Base-by-base conservation (phyloP, 2,888 invertebrate species). In the Iphiclides podalirius region DNA sequence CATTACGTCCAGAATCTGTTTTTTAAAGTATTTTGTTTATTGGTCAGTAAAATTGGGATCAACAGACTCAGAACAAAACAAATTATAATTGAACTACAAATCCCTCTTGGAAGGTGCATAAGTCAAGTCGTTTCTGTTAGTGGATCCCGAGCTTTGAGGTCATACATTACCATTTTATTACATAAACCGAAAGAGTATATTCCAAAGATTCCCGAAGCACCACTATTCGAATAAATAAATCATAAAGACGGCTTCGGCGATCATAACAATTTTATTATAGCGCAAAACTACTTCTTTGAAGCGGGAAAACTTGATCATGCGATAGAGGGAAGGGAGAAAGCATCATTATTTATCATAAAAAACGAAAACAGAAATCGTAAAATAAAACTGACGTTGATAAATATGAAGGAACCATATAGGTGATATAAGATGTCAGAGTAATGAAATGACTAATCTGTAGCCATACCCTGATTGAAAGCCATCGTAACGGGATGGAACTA, bases 211-310 rank as follows among this genome's bases (percentile, higher is more conserved):
- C 64, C 44, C 54, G 58, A 74, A 75, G 73, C 73, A 70, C 71
- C 67, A 58, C 62, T 57, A 46, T 56, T 63, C 60, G 61, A 67
- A 77, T 81, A 83, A 80, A 83, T 80, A 84, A 80, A 82, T 79
- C 82, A 75, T 79, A 72, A 80, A 81, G 62, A 75, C 67, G 66
- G 64, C 56, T 67, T 57, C 59, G 56, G 62, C 62, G 73, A 78
- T 82, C 79, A 79, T 80, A 82, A 83, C 79, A 81, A 74, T 83
- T 83, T 85, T 83, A 80, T 69, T 74, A 75, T 74, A 66, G 60
- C 57, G 57, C n/a, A 60, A 64, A 67, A 60, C 63, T 67, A 75
- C 63, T 75, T 70, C 64, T 64, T 64, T 61, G 61, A 55, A 52
- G 52, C 59, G 58, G 60, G 57, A 61, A 68, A 63, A 39, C 20